Evolutionary conservation across 2,797 vertebrate species (phyloP).

Genomic region (Esox lucius): DNA sequence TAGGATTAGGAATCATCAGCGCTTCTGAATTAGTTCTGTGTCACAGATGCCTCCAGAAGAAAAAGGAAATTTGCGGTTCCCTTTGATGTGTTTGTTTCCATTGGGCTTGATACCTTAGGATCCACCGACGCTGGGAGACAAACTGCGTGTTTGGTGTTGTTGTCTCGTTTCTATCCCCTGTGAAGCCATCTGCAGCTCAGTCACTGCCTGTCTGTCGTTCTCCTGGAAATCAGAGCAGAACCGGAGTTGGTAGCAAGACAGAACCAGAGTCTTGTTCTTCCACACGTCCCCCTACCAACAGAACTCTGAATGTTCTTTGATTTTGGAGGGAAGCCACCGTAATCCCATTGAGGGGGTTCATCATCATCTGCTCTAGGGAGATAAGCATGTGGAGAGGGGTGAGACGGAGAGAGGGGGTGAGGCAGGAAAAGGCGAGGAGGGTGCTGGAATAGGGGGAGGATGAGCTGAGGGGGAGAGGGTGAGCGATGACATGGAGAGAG

Average conservation of each 20-base stretch:
- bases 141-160: neutral
- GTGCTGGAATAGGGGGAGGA: neutral
- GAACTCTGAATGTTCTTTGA: constrained; percentile 53
- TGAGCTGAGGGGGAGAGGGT: neutral
- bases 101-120: neutral
- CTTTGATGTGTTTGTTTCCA: neutral
- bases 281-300: constrained; percentile 57
- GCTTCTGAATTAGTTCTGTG: neutral
- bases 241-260: constrained; percentile 15
- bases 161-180: neutral
- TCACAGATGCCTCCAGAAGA: neutral
- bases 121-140: neutral
- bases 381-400: constrained; percentile 43
- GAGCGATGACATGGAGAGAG: neutral
- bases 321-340: constrained; percentile 50
- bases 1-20: neutral
- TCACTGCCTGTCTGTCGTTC: constrained; percentile 12
- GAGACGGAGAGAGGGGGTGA: neutral
- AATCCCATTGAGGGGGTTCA: constrained; percentile 60
- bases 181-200: neutral
- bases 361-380: constrained; percentile 55
- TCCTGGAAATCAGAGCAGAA: constrained; percentile 18
- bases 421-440: neutral
- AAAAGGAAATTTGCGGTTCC: neutral
- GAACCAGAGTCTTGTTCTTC: constrained; percentile 49